Conservation (phyloP, 1,140 invertebrate species). For the Drosophila truncata region DNA sequence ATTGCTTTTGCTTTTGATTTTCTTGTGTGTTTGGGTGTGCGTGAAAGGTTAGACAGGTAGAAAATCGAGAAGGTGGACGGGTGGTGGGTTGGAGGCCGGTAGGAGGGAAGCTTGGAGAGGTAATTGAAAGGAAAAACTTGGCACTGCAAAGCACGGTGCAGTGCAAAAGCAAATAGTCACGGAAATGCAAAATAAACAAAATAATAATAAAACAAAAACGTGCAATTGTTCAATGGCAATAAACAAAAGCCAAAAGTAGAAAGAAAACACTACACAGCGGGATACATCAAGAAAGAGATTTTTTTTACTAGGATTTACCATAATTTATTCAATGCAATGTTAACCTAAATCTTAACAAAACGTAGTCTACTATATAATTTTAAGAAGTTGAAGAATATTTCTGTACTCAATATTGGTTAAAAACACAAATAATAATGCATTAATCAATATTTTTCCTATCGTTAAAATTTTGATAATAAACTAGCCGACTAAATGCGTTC, state of each 20-base stretch:
- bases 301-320: no score
- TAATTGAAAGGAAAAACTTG: constrained; percentile 65
- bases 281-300: not conserved
- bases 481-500: no score
- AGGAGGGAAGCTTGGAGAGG: constrained; percentile 6
- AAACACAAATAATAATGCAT: no score
- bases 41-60: constrained; percentile 63
- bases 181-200: constrained; percentile 44
- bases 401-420: no score
- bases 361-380: no score
- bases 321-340: no score
- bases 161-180: constrained; percentile 29
- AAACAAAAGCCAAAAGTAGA: constrained; percentile 21
- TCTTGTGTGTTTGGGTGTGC: constrained; percentile 14
- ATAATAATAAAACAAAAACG: constrained; percentile 11
- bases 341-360: no score
- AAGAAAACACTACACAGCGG: constrained; percentile 13
- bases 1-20: constrained; percentile 1
- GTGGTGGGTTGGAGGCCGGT: constrained; percentile 12
- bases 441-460: no score
- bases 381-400: no score
- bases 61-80: constrained; percentile 23
- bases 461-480: no score
- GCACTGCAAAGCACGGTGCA: constrained; percentile 7
- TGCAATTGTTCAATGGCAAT: constrained; percentile 32